These are phyloP conservation scores for Phymatocera aterrima DNA, from an alignment of 2,888 invertebrate species.

Conservation along the genomic window DNA sequence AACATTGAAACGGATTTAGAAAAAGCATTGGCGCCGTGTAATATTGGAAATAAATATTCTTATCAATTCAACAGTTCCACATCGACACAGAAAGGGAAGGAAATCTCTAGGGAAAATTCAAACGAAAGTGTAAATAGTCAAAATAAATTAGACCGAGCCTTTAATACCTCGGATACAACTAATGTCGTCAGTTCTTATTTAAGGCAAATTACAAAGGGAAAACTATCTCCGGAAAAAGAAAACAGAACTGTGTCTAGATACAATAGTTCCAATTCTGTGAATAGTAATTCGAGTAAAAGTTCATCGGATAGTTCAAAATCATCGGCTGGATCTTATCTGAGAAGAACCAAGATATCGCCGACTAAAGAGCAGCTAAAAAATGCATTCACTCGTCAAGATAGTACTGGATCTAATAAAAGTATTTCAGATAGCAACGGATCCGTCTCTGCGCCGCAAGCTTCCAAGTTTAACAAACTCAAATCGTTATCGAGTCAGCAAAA, in stretches of 20 bases:
- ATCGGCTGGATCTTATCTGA: constrained; percentile 63
- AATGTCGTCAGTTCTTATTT: constrained; percentile 67
- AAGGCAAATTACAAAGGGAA: constrained; percentile 67
- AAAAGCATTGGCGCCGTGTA: constrained; percentile 55
- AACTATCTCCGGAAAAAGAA: constrained; percentile 62
- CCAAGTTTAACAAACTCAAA: constrained; percentile 1
- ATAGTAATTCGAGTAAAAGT: constrained; percentile 57
- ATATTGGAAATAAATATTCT: constrained; percentile 62
- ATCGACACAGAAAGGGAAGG: constrained; percentile 52
- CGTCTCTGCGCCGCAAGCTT: not conserved
- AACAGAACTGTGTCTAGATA: constrained; percentile 56
- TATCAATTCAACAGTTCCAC: constrained; percentile 60
- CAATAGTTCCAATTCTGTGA: constrained; percentile 55
- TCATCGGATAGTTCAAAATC: constrained; percentile 56
- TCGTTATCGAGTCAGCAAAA: constrained; percentile 52
- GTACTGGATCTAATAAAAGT: constrained; percentile 5
- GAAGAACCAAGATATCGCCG: constrained; percentile 71
- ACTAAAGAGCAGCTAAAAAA: constrained; percentile 69
- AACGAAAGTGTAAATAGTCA: constrained; percentile 40
- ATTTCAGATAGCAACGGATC: not conserved
- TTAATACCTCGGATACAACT: constrained; percentile 62
- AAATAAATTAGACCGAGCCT: constrained; percentile 57
- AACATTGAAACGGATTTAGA: constrained; percentile 54
- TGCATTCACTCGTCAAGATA: constrained; percentile 62
- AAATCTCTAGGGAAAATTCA: constrained; percentile 45